These are phyloP conservation scores for Acromyrmex heyeri DNA, from an alignment of 1,140 invertebrate species.

Conservation along the genomic window DNA sequence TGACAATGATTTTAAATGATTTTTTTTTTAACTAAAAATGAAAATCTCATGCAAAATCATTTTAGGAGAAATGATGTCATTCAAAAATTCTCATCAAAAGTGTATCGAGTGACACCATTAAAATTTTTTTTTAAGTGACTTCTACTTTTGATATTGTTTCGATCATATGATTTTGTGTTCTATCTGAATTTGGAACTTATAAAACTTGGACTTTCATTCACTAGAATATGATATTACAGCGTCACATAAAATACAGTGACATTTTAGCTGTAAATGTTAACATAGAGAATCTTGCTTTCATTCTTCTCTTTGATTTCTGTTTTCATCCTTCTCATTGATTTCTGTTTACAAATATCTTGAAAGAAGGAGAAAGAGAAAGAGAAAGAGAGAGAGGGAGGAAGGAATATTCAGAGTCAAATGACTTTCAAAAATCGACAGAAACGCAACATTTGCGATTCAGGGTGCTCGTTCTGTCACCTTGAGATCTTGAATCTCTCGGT, in stretches of 20 bases:
- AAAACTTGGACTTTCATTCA: neutral
- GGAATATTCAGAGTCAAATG: neutral
- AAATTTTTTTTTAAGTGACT: too few species aligned
- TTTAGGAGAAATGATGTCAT: too few species aligned
- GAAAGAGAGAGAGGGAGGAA: too few species aligned
- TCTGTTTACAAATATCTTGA: neutral
- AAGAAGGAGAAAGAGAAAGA: neutral
- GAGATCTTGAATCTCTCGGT: conserved; percentile 29
- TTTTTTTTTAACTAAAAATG: too few species aligned
- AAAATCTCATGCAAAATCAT: too few species aligned
- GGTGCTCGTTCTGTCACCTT: neutral
- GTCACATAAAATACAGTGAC: too few species aligned
- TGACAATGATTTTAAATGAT: too few species aligned
- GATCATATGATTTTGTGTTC: too few species aligned
- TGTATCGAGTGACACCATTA: too few species aligned
- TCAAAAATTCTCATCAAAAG: too few species aligned
- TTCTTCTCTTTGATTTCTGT: neutral
- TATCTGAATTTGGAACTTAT: neutral
- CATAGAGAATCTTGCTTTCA: neutral
- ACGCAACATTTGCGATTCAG: neutral
- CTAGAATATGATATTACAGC: neutral
- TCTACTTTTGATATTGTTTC: neutral
- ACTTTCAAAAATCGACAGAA: neutral
- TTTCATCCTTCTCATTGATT: neutral
- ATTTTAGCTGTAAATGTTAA: neutral